Conservation (phyloP, 2,113 vertebrate species). For the Cnemophilus loriae region DNA sequence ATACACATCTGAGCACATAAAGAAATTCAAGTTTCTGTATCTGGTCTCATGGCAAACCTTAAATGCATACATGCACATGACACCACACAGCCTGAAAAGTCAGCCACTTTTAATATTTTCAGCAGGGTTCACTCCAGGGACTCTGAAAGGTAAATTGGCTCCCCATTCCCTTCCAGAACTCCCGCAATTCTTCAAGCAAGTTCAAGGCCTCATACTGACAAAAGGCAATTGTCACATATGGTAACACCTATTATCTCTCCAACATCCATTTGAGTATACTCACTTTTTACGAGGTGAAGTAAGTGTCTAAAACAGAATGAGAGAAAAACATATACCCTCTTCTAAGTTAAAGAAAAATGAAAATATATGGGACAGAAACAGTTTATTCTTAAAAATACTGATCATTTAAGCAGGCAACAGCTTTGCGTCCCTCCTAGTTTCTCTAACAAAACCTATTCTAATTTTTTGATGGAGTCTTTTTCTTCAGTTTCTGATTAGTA, state of each 20-base stretch:
- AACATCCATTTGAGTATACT: background rate
- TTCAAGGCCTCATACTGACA: background rate
- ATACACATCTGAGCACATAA: background rate
- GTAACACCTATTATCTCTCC: slow-evolving; percentile 11
- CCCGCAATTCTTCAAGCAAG: background rate
- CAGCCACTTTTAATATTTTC: background rate
- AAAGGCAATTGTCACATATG: slow-evolving; percentile 32
- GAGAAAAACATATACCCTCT: background rate
- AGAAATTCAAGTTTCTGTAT: background rate
- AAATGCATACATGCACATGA: background rate
- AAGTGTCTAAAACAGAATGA: background rate
- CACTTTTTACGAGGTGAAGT: background rate
- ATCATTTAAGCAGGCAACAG: background rate
- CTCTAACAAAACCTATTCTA: background rate
- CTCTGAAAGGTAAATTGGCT: slow-evolving; percentile 3
- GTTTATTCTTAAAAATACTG: background rate
- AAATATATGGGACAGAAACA: background rate
- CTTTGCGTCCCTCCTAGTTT: background rate
- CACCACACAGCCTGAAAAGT: background rate
- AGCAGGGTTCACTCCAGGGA: background rate
- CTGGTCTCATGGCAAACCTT: background rate
- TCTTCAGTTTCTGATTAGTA: background rate
- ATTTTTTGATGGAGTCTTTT: background rate
- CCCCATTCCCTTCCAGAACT: background rate
- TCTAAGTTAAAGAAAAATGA: background rate